A percentile compares a stretch with the other conserved stretches of the same genome.
phyloP scores from a whole-genome alignment of 2,797 vertebrate species.

The Echeneis naucrates region DNA sequence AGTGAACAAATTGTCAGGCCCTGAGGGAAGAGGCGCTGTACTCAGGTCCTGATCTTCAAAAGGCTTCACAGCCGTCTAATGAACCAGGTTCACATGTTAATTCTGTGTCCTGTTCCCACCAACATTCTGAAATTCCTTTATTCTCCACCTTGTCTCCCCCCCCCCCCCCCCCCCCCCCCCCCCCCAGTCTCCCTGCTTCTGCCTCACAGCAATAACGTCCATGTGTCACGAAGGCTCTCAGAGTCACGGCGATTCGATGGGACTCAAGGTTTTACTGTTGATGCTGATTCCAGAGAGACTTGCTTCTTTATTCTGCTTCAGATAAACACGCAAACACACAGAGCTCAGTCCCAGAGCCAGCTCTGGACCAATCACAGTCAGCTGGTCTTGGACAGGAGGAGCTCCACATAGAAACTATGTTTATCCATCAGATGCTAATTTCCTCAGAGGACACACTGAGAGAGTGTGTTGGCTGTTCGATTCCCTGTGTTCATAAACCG shows the following conservation, averaged over 20 bases:
- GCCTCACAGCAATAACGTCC: conserved; percentile 89
- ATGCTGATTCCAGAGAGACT: conserved; percentile 60
- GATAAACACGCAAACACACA: no score
- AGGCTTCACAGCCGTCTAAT: background rate
- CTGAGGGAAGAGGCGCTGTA: no score
- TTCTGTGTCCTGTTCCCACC: background rate
- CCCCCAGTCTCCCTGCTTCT: conserved; percentile 84
- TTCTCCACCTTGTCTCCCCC: conserved; percentile 81
- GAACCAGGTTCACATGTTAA: background rate
- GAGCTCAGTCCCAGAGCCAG: no score
- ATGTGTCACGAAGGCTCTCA: conserved; percentile 89
- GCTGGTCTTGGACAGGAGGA: no score
- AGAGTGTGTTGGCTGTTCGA: conserved; percentile 50
- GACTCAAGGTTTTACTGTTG: conserved; percentile 91
- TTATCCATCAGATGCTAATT: conserved; percentile 65
- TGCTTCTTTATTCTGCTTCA: conserved; percentile 89
- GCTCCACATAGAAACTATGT: no score
- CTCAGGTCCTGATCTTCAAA: background rate
- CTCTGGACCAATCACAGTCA: no score
- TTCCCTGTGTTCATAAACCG: conserved; percentile 14
- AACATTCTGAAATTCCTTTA: conserved; percentile 73
- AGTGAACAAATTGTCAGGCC: no score
- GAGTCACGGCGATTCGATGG: conserved; percentile 91
- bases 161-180: conserved; percentile 67
- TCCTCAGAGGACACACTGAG: conserved; percentile 44